Evolutionary conservation across 2,797 vertebrate genomes (phyloP).

Genomic region (Limosa lapponica): DNA sequence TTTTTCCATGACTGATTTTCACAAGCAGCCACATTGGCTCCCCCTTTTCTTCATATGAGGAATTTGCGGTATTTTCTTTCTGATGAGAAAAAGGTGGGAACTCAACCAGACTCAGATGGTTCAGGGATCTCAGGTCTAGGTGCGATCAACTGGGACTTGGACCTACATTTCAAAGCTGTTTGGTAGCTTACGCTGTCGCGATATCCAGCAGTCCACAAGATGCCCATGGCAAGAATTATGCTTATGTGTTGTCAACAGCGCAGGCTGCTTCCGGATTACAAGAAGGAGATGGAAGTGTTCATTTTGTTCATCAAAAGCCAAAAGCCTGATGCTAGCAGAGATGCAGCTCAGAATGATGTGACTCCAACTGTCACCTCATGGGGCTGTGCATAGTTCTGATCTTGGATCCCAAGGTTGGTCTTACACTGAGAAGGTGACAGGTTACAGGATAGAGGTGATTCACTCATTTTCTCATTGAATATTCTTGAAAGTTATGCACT

Average conservation of each 20-base stretch:
- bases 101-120: neutral
- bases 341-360: neutral
- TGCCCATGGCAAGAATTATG: neutral
- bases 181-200: accelerated
- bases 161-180: neutral
- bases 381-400: neutral
- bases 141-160: neutral
- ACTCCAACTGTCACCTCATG: neutral
- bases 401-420: neutral
- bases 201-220: neutral
- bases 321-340: neutral
- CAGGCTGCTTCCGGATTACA: neutral
- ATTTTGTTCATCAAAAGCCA: neutral
- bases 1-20: neutral
- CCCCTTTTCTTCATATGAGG: neutral
- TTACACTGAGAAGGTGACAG: neutral
- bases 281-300: neutral
- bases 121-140: neutral
- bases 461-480: neutral
- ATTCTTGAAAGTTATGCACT: neutral
- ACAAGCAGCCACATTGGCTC: accelerated
- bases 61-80: neutral
- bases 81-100: neutral
- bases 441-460: neutral
- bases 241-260: accelerated